These are phyloP conservation scores for Lophius piscatorius DNA, from an alignment of 2,113 vertebrate species.

Conservation along the genomic window DNA sequence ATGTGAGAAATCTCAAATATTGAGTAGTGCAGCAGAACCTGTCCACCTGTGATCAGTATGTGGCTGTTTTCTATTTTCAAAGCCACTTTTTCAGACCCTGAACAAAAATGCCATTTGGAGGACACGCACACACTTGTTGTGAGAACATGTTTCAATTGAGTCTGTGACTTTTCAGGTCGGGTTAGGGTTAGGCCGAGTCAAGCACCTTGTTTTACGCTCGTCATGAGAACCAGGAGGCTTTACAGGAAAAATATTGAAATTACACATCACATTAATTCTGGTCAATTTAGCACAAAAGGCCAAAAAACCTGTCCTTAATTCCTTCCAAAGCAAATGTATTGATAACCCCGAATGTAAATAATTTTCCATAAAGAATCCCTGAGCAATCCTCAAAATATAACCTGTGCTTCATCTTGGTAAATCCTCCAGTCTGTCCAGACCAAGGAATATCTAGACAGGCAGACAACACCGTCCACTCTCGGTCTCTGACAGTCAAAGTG, in stretches of 20 bases:
- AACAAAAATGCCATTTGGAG: conserved; percentile 28
- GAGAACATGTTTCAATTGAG: conserved; percentile 56
- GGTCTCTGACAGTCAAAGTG: conserved; percentile 47
- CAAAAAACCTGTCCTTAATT: not conserved
- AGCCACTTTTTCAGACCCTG: conserved; percentile 38
- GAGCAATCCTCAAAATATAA: not conserved
- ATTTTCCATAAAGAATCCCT: not conserved
- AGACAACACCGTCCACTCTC: conserved; percentile 29
- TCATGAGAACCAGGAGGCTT: conserved; percentile 1
- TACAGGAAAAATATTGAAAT: conserved; percentile 3
- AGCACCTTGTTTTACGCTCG: conserved; percentile 20
- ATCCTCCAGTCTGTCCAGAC: not conserved
- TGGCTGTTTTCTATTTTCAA: conserved; percentile 75
- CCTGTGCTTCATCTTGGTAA: not conserved
- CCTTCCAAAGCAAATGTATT: not conserved
- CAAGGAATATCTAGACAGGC: conserved; percentile 18
- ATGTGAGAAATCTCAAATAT: not conserved
- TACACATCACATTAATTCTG: not conserved
- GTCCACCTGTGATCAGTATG: conserved; percentile 24
- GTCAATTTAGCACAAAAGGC: not conserved
- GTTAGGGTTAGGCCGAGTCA: conserved; percentile 41
- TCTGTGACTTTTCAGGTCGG: conserved; percentile 36
- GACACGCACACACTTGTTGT: conserved; percentile 37
- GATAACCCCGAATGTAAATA: not conserved
- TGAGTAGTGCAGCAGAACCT: conserved; percentile 16